Base-by-base conservation (phyloP, 2,113 vertebrate species). In the Pionites leucogaster region DNA sequence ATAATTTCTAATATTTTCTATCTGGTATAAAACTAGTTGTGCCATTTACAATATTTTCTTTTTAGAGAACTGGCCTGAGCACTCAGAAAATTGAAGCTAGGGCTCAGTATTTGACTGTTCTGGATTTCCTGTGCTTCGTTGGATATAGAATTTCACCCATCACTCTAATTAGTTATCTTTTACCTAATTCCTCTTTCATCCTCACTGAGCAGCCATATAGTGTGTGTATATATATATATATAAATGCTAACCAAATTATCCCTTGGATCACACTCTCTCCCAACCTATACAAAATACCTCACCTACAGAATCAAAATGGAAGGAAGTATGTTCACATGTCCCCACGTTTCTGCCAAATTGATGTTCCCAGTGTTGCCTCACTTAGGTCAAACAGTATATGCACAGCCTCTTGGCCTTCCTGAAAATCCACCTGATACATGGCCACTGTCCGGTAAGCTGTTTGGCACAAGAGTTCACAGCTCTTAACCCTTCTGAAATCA, bases 291-390 rank as follows among this genome's bases (percentile, higher is more conserved):
- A 0, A 14, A 57, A 81, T 60, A 63, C 31, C 41, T 91, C 77
- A 62, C 8, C 49, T 33, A 62, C n/a, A 77, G 68, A 69, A 74
- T n/a, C 20, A 47, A 52, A 41, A 35, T 5, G 10, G 29, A 69
- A 41, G 33, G 35, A 46, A 44, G 28, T 0, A 5, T 25, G 16
- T 15, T 49, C 55, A 24, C 14, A 14, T n/a, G 44, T 59, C 44
- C 33, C 5, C 1, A 1, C 1, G 0, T 76, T 82, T 69, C 63
- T 76, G 67, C 37, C 23, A 63, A 14, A 3, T 15, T 15, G 63
- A 37, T 0, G 10, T 13, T 70, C 60, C 37, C 1, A 1, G 63
- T 0, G 0, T 63, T 37, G 71, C 47, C 35, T 35, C 27, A 3
- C 22, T 33, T 0, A 0, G 18, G n/a, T 37, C 52, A 28, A 49